phyloP scores from a whole-genome alignment of 2,113 vertebrate species.

The Pteruthius melanotis region DNA sequence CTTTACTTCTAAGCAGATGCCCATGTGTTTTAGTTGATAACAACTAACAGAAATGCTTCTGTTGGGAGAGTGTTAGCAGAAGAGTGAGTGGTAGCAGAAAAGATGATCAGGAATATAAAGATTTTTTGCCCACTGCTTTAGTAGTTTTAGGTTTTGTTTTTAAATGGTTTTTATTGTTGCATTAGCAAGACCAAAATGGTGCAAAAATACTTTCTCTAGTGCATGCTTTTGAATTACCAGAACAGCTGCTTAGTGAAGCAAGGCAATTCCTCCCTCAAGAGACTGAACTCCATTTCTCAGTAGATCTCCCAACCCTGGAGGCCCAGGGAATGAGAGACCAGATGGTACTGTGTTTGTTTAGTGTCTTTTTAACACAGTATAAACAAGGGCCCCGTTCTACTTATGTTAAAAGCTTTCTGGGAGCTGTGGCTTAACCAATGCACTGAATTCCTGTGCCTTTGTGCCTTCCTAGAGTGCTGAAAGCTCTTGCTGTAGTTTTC shows the following conservation, averaged over 20 bases:
- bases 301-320: neutral
- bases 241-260: neutral
- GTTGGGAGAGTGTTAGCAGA: neutral
- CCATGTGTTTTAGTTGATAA: neutral
- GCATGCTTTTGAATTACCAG: neutral
- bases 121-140: neutral
- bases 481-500: neutral
- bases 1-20: neutral
- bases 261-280: neutral
- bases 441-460: neutral
- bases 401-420: neutral
- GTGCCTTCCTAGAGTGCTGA: neutral
- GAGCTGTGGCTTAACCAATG: fast-evolving
- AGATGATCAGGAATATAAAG: neutral
- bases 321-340: neutral
- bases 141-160: neutral
- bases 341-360: neutral
- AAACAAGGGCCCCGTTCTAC: neutral
- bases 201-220: neutral
- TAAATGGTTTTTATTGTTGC: neutral
- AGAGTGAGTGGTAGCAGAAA: neutral
- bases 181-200: neutral
- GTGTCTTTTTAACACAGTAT: neutral
- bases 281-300: neutral
- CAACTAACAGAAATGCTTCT: neutral